Conservation (phyloP, 2,888 invertebrate species). For the Stenolophus ochropezus region DNA sequence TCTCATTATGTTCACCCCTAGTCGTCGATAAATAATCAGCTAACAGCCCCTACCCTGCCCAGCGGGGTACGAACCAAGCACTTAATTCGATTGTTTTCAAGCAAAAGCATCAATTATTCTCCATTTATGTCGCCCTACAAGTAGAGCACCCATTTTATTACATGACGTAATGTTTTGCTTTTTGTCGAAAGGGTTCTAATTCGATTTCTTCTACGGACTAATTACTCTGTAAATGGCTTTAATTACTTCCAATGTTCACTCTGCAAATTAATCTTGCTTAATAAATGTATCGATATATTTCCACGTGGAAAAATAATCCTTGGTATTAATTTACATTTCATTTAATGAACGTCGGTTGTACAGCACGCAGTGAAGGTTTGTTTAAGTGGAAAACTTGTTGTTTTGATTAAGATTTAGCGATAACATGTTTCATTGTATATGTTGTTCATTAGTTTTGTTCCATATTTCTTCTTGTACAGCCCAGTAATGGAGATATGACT, state of each 20-base stretch:
- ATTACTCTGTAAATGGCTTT: conserved; percentile 12
- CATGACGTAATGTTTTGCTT: conserved; percentile 16
- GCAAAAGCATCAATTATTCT: conserved; percentile 58
- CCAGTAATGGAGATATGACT: conserved; percentile 27
- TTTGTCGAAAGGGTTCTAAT: conserved; percentile 27
- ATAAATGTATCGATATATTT: conserved; percentile 41
- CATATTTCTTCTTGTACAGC: conserved; percentile 34
- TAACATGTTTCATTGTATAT: conserved; percentile 35
- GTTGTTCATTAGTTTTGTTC: conserved; percentile 10
- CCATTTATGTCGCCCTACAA: conserved; percentile 51
- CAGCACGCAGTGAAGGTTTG: conserved; percentile 27
- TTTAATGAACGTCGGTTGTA: conserved; percentile 17
- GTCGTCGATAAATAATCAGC: conserved; percentile 49
- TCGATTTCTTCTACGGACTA: conserved; percentile 8
- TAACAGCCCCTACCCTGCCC: conserved; percentile 10
- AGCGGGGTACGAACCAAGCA: conserved; percentile 14
- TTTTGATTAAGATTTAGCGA: conserved; percentile 34
- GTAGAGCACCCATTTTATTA: conserved; percentile 55
- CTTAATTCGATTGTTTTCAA: conserved; percentile 57
- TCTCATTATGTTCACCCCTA: conserved; percentile 49
- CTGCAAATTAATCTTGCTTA: conserved; percentile 5
- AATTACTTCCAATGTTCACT: neutral
- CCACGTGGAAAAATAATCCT: neutral
- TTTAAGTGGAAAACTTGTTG: conserved; percentile 24
- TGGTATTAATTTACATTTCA: conserved; percentile 41